Evolutionary conservation across 2,888 invertebrate genomes (phyloP).

Genomic region (Philhelius pedissequus): DNA sequence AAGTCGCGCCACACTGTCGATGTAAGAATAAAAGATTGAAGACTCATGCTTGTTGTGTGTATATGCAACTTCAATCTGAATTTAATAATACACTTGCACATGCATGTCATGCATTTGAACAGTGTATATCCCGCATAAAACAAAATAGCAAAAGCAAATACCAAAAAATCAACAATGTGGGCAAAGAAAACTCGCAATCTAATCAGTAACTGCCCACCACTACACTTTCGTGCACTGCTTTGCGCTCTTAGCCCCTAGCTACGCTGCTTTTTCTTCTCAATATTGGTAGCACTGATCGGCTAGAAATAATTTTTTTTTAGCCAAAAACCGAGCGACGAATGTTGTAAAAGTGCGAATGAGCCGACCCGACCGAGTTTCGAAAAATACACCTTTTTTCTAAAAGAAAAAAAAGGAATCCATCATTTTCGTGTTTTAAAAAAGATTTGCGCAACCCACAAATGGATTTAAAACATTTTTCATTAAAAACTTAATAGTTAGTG

Average conservation of each 20-base stretch:
- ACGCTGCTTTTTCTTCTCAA: not conserved
- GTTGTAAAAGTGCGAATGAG: conserved; percentile 62
- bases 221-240: not conserved
- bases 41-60: no score
- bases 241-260: conserved; percentile 20
- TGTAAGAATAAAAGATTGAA: no score
- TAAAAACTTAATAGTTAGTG: conserved; percentile 38
- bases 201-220: not conserved
- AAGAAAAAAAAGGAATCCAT: conserved; percentile 47
- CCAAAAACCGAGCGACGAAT: conserved; percentile 48
- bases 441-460: conserved; percentile 47
- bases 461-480: conserved; percentile 45
- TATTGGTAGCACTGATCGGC: conserved; percentile 35
- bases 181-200: no score
- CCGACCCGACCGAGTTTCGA: conserved; percentile 50
- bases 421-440: conserved; percentile 45
- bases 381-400: conserved; percentile 57
- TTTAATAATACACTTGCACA: no score
- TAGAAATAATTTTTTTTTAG: conserved; percentile 29
- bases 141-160: no score
- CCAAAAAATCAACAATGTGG: no score
- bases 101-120: no score
- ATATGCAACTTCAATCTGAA: no score
- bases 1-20: no score
- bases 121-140: no score